Base-by-base conservation (phyloP, 2,888 invertebrate species). In the Nineta flava region DNA sequence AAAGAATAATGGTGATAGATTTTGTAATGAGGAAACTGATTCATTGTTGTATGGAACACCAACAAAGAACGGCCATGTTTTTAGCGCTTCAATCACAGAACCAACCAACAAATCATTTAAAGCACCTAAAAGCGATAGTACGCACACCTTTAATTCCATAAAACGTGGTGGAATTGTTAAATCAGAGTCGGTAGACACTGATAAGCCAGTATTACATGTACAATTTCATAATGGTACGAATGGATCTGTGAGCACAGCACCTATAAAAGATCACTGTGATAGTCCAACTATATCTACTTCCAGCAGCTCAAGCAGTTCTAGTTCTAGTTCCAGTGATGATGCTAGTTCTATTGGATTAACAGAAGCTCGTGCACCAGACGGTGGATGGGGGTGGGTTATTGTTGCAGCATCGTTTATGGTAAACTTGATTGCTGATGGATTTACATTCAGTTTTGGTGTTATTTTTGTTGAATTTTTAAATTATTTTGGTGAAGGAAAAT, bases 361-460 rank as follows among this genome's bases (percentile, higher is more conserved):
- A 7, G 83, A 83, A 62, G 77, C 81, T 1, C 69, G 79, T 16
- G 81, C 85, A 1, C 90, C 88, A 2, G 91, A 92, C 65, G 91
- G 90, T 9, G 91, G 92, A 12, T 92, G 86, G 84, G 92, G 92
- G 5, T 94, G 93, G 93, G 83, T 93, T 31, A 79, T 94, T 47
- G 92, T 93, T 0, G 79, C 83, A 53, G 88, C 88, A 19, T 83
- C 90, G 0, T 93, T 94, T 64, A 75, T 91, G 69, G 84, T 91
- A 54, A 91, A 91, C 64, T 73, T 91, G 54, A 88, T 94, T 58
- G 90, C 90, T 40, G 94, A 94, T 64, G 94, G 94, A 2, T 81
- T 92, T 56, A 90, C 90, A 1, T 91, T 92, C 69, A 87, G 87
- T 55, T 93, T 93, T 65, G 94, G 94, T 50, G 83, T 93, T 4